Base-by-base conservation (phyloP, 1,140 invertebrate species). In the Neelides sp. region DNA sequence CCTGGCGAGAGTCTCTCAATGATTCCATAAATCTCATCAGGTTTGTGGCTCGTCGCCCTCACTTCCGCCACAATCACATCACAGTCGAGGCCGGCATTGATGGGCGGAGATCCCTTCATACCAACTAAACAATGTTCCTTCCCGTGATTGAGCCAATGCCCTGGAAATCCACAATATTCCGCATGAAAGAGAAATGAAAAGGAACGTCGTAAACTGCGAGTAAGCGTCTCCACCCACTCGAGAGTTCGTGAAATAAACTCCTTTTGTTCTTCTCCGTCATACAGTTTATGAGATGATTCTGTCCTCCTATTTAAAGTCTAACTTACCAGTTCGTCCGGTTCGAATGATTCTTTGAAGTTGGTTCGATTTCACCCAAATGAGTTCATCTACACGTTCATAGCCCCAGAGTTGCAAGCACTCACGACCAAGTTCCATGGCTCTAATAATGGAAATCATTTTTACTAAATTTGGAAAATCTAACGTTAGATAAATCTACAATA, bases 321-420 rank as follows among this genome's bases (percentile, higher is more conserved):
- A 26, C 19, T 37, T 30, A 59, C 57, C 93, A 0, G 92, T 96
- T 48, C 92, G 74, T 1, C 93, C 94, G 0, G 94, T 97, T 40
- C 94, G 73, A 60, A 98, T 98, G 53, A 98, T 96, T 55, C 92
- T 73, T 67, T 98, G 94, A 52, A 98, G 68, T 64, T 98, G 94
- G 72, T 98, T 98, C 0, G 93, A 97, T 71, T 98, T 98, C 2
- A 98, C 93, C 94, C 94, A 98, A 59, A 98, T 97, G 8, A 98
- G 78, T 66, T 98, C 94, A 66, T 97, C 93, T 1, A 94, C 87
- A 51, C 92, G 73, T 65, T 96, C 87, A 65, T 98, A 98, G 5
- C 92, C 92, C 87, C 85, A 95, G 1, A 94, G 65, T 61, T 89
- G 82, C 3, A 95, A 69, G 63, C 89, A 94, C 64, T 95, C 90